Evolutionary conservation across 2,797 vertebrate genomes (phyloP).

Genomic region (Brotula barbata): DNA sequence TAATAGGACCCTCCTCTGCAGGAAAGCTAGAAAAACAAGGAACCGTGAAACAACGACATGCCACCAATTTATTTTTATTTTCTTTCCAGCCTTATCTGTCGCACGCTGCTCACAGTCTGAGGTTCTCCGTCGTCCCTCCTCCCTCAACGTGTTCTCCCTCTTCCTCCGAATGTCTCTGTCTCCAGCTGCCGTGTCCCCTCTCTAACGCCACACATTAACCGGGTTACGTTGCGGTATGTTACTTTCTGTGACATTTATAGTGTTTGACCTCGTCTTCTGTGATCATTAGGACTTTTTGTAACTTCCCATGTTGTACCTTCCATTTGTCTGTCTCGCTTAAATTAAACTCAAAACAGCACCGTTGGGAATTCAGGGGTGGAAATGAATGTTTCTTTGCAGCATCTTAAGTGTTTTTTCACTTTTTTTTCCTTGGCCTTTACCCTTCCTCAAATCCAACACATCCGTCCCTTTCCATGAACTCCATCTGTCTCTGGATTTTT

Average conservation of each 20-base stretch:
- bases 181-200: slow-evolving; percentile 16
- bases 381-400: slow-evolving; percentile 25
- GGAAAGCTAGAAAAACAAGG: slow-evolving; percentile 63
- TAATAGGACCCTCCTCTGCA: slow-evolving; percentile 56
- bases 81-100: neutral
- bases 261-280: no score
- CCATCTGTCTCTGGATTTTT: slow-evolving; percentile 38
- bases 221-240: no score
- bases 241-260: no score
- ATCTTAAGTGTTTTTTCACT: slow-evolving; percentile 21
- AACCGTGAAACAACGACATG: slow-evolving; percentile 53
- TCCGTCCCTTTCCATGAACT: slow-evolving; percentile 44
- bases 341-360: slow-evolving; percentile 28
- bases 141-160: neutral
- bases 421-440: slow-evolving; percentile 34
- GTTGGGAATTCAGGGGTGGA: slow-evolving; percentile 22
- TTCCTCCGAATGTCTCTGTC: neutral
- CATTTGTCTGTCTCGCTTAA: slow-evolving; percentile 34
- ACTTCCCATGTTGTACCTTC: slow-evolving; percentile 13
- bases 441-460: slow-evolving; percentile 34
- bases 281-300: neutral
- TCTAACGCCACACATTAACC: no score
- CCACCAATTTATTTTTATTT: slow-evolving; percentile 14
- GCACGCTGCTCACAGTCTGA: neutral
- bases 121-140: slow-evolving; percentile 1